Base-by-base conservation (phyloP, 2,113 vertebrate species). In the Tachysurus fulvidraco region DNA sequence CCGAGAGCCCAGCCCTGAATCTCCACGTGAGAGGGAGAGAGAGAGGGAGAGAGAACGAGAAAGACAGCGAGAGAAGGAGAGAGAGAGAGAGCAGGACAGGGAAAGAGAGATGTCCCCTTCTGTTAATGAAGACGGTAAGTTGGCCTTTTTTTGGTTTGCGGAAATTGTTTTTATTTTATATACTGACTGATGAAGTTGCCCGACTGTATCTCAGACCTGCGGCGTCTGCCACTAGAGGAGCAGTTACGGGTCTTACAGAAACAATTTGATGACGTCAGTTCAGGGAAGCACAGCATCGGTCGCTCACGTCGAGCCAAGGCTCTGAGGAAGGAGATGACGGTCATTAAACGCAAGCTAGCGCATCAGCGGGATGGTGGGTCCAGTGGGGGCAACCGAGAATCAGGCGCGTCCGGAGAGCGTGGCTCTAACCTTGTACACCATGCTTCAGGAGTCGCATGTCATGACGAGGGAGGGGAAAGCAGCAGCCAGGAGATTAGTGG, bases 391-490 rank as follows among this genome's bases (percentile, higher is more conserved):
- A 94, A 94, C 13, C 93, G 96, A 36, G 94, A 94, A 62, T 89
- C 93, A 0, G 92, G 89, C 19, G 90, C 91, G 12, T 92, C 93
- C 17, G 91, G 90, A 67, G 94, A 95, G 25, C 90, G 94, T 4
- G 90, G 90, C 0, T 89, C 93, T 5, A 91, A 91, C 23, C 93
- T 94, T 28, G 90, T 91, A 2, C 95, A 95, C 87, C 95, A 94
- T 86, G 83, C 94, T 80, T 92, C 95, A 91, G 91, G 95, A 92
- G 85, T 92, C 88, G 36, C 96, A 90, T 94, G 96, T 94, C 93
- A 98, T 87, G 98, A 98, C 4, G 98, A 98, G 69, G 97, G 97
- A 0, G 98, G 97, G 64, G 98, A 99, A 94, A 99, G 98, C 96
- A 99, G 98, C 95, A 98, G 98, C 93, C 98, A 99, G 92, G 98